Evolutionary conservation across 2,113 vertebrate genomes (phyloP).

Genomic region (Morphnarchus princeps): DNA sequence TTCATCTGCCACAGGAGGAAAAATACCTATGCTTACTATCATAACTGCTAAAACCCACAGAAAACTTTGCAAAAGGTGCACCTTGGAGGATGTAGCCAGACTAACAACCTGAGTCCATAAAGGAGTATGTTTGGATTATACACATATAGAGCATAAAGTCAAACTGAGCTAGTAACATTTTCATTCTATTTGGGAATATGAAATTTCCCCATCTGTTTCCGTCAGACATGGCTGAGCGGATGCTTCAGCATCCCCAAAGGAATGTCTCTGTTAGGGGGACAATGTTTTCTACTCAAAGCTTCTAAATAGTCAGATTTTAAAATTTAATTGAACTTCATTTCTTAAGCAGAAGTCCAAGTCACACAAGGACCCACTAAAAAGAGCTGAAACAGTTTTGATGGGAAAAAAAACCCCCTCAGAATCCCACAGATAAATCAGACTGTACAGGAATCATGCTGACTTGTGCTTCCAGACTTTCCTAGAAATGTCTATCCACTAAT

Average conservation of each 20-base stretch:
- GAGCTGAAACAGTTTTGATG: not conserved
- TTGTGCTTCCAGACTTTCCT: not conserved
- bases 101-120: not conserved
- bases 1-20: not conserved
- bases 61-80: not conserved
- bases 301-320: constrained; percentile 6
- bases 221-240: not conserved
- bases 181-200: not conserved
- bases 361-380: not conserved
- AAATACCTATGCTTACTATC: not conserved
- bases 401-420: not conserved
- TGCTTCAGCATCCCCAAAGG: not conserved
- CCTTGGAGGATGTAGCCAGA: not conserved
- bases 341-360: not conserved
- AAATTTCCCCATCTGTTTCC: not conserved
- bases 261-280: not conserved
- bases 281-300: constrained; percentile 26
- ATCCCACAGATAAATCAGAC: not conserved
- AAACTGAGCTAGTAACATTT: not conserved
- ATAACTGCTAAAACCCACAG: not conserved
- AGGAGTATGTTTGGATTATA: not conserved
- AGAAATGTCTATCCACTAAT: not conserved
- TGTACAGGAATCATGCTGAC: not conserved
- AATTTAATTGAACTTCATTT: not conserved
- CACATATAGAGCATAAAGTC: not conserved